Conservation (phyloP, 1,140 invertebrate species). For the Holcopasites calliopsidis region DNA sequence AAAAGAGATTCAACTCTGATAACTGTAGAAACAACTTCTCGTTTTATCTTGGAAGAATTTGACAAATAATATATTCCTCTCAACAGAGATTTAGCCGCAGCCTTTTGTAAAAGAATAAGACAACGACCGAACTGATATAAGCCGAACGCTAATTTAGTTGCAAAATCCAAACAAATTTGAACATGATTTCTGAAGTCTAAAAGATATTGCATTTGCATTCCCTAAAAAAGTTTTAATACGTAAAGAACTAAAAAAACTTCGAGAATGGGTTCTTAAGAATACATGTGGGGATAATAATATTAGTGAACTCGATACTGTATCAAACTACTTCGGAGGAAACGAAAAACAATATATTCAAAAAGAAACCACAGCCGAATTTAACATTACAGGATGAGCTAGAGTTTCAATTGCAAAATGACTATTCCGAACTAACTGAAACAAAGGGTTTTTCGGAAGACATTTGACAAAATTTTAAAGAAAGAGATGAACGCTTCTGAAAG, state of each 20-base stretch:
- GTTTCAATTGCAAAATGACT: conserved; percentile 12
- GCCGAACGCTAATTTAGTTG: conserved; percentile 27
- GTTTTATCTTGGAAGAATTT: conserved; percentile 51
- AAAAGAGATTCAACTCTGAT: conserved; percentile 57
- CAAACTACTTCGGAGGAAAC: not conserved
- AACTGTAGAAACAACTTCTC: conserved; percentile 51
- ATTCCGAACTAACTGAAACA: conserved; percentile 10
- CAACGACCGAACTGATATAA: conserved; percentile 28
- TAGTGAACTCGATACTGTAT: conserved; percentile 4
- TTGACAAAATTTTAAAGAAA: conserved; percentile 41
- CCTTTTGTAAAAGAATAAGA: conserved; percentile 34
- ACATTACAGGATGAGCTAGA: conserved; percentile 25
- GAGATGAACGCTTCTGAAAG: conserved; percentile 53
- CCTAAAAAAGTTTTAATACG: too few relatives aligned
- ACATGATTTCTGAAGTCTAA: too few relatives aligned
- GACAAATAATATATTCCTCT: conserved; percentile 34
- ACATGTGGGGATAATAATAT: too few relatives aligned
- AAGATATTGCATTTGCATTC: too few relatives aligned
- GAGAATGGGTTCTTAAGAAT: too few relatives aligned
- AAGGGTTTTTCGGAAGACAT: conserved; percentile 16
- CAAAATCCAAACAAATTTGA: conserved; percentile 20
- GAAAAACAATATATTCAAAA: conserved; percentile 6
- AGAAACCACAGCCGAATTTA: conserved; percentile 10
- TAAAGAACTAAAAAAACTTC: too few relatives aligned
- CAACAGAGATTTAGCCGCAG: conserved; percentile 28